Conservation (phyloP, 2,888 invertebrate species). For the Zeuzera pyrina region DNA sequence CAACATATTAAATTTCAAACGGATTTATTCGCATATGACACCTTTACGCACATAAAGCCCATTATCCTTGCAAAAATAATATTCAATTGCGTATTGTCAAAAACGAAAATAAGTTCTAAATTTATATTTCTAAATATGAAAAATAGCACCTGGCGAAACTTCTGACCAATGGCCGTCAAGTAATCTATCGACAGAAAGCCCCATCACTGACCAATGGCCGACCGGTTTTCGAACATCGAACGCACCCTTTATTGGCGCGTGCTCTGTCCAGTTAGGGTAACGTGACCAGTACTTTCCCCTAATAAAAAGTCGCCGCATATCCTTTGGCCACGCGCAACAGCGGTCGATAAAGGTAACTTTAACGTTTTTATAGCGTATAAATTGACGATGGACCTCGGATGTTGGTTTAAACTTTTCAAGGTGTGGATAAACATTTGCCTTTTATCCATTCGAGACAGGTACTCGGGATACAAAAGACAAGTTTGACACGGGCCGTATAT, state of each 20-base stretch:
- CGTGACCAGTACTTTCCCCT: constrained; percentile 9
- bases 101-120: too few relatives aligned
- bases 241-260: constrained; percentile 32
- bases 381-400: constrained; percentile 62
- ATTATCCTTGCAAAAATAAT: constrained; percentile 19
- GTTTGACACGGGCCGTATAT: constrained; percentile 56
- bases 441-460: constrained; percentile 52
- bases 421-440: constrained; percentile 47
- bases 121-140: not conserved
- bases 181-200: constrained; percentile 14
- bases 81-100: too few relatives aligned
- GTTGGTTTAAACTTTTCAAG: constrained; percentile 35
- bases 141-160: constrained; percentile 44
- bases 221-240: constrained; percentile 47
- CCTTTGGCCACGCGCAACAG: constrained; percentile 19
- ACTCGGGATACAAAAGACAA: constrained; percentile 39
- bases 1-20: constrained; percentile 60
- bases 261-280: constrained; percentile 32
- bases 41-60: constrained; percentile 25
- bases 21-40: constrained; percentile 38
- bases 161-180: constrained; percentile 32
- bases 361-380: constrained; percentile 41
- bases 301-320: constrained; percentile 12
- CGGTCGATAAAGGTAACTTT: constrained; percentile 23
- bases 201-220: constrained; percentile 55